phyloP scores from a whole-genome alignment of 1,140 invertebrate genomes.

The Copidosoma floridanum region DNA sequence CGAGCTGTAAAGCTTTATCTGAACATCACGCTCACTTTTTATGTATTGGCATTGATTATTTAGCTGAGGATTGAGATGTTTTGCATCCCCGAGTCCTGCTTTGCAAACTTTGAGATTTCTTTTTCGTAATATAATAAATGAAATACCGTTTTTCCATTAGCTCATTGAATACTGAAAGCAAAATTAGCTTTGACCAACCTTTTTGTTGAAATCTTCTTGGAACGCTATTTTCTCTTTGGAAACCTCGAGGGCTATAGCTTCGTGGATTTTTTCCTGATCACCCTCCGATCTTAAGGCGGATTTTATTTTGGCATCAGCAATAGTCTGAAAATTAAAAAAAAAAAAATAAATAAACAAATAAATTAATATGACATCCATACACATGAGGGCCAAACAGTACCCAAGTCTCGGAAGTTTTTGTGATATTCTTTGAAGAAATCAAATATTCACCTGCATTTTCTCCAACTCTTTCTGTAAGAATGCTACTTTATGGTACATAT shows the following conservation, averaged over 20 bases:
- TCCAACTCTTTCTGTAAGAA: slow-evolving; percentile 71
- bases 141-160: background rate
- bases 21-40: too few relatives aligned
- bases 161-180: background rate
- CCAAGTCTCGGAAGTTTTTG: too few relatives aligned
- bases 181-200: slow-evolving; percentile 42
- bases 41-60: too few relatives aligned
- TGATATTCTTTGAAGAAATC: background rate
- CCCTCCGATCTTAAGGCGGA: slow-evolving; percentile 61
- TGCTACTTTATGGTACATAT: slow-evolving; percentile 66
- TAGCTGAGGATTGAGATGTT: too few relatives aligned
- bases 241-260: slow-evolving; percentile 41
- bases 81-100: too few relatives aligned
- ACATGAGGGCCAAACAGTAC: too few relatives aligned
- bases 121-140: too few relatives aligned
- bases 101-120: too few relatives aligned
- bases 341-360: background rate
- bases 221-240: slow-evolving; percentile 44
- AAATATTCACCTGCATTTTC: slow-evolving; percentile 56
- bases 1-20: too few relatives aligned
- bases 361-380: background rate
- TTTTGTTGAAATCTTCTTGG: slow-evolving; percentile 42
- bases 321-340: slow-evolving; percentile 56
- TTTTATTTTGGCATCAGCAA: slow-evolving; percentile 63
- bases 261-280: slow-evolving; percentile 43